phyloP scores from a whole-genome alignment of 2,113 vertebrate genomes.

The Chloebia gouldiae region DNA sequence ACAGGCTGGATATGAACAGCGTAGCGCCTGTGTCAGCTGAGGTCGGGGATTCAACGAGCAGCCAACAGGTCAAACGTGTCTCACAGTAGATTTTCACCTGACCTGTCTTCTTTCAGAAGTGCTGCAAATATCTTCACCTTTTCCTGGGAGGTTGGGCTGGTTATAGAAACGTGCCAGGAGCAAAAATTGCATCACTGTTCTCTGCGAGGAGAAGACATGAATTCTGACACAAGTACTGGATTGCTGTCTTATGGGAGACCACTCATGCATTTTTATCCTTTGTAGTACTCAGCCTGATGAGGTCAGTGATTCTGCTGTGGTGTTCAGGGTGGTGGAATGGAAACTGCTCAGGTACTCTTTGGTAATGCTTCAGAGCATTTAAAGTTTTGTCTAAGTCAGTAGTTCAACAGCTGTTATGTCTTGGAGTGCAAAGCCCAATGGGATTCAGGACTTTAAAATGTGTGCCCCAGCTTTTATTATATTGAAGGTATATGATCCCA shows the following conservation, averaged over 20 bases:
- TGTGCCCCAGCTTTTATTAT: background rate
- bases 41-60: background rate
- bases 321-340: background rate
- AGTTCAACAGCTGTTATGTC: background rate
- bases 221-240: background rate
- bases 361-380: background rate
- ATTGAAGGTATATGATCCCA: background rate
- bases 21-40: accelerated
- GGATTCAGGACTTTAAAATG: background rate
- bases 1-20: background rate
- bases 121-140: background rate
- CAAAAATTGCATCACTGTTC: background rate
- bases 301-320: background rate
- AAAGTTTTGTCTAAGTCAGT: background rate
- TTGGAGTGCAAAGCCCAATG: background rate
- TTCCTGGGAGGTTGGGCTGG: background rate
- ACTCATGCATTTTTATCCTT: background rate
- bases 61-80: accelerated
- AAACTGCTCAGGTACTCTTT: background rate
- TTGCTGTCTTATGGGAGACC: background rate
- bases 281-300: background rate
- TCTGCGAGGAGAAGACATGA: background rate
- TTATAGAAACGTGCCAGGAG: background rate
- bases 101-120: background rate
- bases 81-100: background rate